Evolutionary conservation across 2,113 vertebrate genomes (phyloP), one percentile per base, ranked within the genome.

Genomic region (Vulpes vulpes): DNA sequence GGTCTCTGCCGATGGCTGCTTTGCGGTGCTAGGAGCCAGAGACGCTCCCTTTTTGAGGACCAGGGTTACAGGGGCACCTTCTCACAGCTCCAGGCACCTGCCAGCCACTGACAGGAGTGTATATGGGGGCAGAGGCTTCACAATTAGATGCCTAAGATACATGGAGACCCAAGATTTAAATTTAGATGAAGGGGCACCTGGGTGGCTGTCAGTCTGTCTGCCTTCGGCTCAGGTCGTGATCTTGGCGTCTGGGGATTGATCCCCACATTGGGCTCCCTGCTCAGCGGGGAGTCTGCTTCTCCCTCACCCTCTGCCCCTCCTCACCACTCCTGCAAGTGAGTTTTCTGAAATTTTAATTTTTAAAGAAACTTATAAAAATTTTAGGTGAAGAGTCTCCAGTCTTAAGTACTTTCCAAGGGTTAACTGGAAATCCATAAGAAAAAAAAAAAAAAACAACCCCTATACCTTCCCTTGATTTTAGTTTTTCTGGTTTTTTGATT

Each of bases 361-460:
- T 69, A 9, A n/a, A 69, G n/a, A 19, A n/a, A 7, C n/a, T 67
- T n/a, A n/a, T 69, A 17, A 35, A 67, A 51, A 82, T 82, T 27
- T 59, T 79, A 43, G 10, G 11, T 85, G 19, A 60, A 60, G 38
- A 17, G 7, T 64, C 27, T 25, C 23, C 51, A 59, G 12, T 73
- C 64, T 20, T 90, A 43, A 53, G 35, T 25, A 89, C 27, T 89
- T 85, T 27, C 60, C 32, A 89, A 89, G 19, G 8, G 11, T 57
- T 92, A 65, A 78, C 11, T 53, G 5, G 89, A 86, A 89, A 96
- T 92, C 25, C 20, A 51, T 49, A 38, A n/a, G 60, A 55, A 95
- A 59, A 57, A 94, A 38, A 62, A 43, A 43, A 43, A 43, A 7
- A 43, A 7, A 43, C 43, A 43, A 43, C 43, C 15, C 43, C 10